A percentile compares a stretch with the other conserved stretches of the same genome.
These are phyloP conservation scores for Erpobdella octoculata DNA, from an alignment of 2,888 invertebrate genomes.

Conservation along the genomic window DNA sequence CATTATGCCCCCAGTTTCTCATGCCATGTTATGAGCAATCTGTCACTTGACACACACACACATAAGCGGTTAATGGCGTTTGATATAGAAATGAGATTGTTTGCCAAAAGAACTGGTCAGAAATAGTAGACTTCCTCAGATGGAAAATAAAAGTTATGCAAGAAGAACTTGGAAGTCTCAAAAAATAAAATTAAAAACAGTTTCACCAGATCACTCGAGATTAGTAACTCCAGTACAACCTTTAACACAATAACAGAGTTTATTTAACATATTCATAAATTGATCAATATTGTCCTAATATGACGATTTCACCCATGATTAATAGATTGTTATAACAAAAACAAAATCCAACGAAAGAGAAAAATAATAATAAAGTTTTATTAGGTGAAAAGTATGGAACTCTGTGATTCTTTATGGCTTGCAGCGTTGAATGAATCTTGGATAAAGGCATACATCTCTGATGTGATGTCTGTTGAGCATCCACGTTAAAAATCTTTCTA, in stretches of 20 bases:
- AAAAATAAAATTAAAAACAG: background rate
- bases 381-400: no score
- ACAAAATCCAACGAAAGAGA: no score
- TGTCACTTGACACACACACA: no score
- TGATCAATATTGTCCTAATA: background rate
- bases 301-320: no score
- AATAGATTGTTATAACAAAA: no score
- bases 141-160: background rate
- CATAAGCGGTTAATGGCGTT: no score
- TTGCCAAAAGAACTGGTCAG: background rate
- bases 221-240: no score
- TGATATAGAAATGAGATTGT: background rate
- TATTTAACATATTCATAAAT: background rate
- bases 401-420: slow-evolving; percentile 59
- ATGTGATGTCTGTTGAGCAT: slow-evolving; percentile 87
- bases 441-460: slow-evolving; percentile 92
- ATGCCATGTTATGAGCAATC: no score
- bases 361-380: no score
- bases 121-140: background rate
- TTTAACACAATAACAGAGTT: no score
- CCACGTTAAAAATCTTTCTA: slow-evolving; percentile 96
- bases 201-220: no score
- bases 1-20: no score
- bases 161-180: background rate
- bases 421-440: slow-evolving; percentile 89